phyloP scores from a whole-genome alignment of 2,797 vertebrate species.

The Ctenopoma kingsleyae region DNA sequence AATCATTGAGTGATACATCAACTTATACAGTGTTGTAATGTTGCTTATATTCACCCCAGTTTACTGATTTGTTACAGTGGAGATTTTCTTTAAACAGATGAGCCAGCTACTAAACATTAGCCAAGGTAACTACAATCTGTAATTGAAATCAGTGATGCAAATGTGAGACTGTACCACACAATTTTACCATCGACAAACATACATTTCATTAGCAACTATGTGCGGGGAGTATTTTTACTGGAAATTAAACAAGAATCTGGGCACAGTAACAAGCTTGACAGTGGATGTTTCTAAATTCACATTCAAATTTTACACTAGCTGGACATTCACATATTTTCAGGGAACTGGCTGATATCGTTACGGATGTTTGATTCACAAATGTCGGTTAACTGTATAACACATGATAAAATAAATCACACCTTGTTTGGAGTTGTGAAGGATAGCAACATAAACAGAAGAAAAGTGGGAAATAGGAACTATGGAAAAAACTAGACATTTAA shows the following conservation, averaged over 20 bases:
- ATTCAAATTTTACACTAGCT: constrained; percentile 29
- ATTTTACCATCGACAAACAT: constrained; percentile 33
- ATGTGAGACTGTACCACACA: constrained; percentile 24
- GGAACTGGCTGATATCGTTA: not conserved
- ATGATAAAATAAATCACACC: not conserved
- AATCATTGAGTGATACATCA: constrained; percentile 11
- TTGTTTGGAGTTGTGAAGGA: constrained; percentile 1
- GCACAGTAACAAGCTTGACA: constrained; percentile 19
- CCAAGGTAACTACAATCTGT: constrained; percentile 23
- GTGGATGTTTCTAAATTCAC: constrained; percentile 36
- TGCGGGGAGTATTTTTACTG: constrained; percentile 9
- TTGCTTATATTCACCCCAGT: constrained; percentile 31
- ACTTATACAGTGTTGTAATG: constrained; percentile 14
- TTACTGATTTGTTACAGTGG: constrained; percentile 34
- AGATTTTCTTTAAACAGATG: constrained; percentile 41
- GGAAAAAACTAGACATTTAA: not conserved
- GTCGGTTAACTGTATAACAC: not conserved
- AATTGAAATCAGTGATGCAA: constrained; percentile 15
- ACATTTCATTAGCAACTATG: constrained; percentile 25
- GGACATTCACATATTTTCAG: constrained; percentile 23
- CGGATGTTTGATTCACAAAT: not conserved
- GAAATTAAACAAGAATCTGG: constrained; percentile 44
- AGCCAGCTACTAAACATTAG: constrained; percentile 48
- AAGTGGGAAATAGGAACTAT: not conserved
- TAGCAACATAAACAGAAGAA: not conserved